Base-by-base conservation (phyloP, 1,140 invertebrate species). In the Carcinoscorpius rotundicauda region DNA sequence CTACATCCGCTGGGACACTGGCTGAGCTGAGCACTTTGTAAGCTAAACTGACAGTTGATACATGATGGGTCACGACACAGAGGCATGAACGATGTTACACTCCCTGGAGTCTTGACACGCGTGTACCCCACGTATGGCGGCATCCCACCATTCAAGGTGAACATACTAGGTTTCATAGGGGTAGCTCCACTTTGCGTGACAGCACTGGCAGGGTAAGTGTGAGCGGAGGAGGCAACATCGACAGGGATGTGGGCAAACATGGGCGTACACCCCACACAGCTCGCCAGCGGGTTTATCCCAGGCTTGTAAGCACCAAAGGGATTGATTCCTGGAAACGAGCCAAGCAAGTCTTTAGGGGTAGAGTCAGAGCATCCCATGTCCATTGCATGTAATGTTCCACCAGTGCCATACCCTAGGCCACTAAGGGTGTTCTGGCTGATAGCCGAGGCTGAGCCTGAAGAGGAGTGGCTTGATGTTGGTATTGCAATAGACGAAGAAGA, bases 41-140 rank as follows among this genome's bases (percentile, higher is more conserved):
- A 81, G 66, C 88, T 93, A 73, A 92, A 87, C 72, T 93, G 91
- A 74, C 93, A 96, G 56, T 91, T 91, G 5, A 88, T 91, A 78
- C 93, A 97, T 72, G 93, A 96, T 5, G 93, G 93, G 76, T 97
- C 93, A 76, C 94, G 91, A 80, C 93, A 97, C 9, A 96, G 89
- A 4, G 92, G 91, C 3, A 95, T 88, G 51, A 95, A 80, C 4
- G 90, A 87, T 75, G 93, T 91, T 3, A 88, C 90, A 59, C 92
- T 91, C 5, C 89, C 84, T 0, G 91, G 86, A 0, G 91, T 94
- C 78, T 95, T 93, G 2, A 95, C 89, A 68, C 91, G 82, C 57
- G 89, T 88, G 76, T 95, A 95, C 71, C 87, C 88, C 57, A 93
- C 81, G 71, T 76, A 79, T 52, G 78, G 64, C 64, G 71, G 61